Evolutionary conservation across 2,888 invertebrate species (phyloP).

Genomic region (Dryomyza anilis): DNA sequence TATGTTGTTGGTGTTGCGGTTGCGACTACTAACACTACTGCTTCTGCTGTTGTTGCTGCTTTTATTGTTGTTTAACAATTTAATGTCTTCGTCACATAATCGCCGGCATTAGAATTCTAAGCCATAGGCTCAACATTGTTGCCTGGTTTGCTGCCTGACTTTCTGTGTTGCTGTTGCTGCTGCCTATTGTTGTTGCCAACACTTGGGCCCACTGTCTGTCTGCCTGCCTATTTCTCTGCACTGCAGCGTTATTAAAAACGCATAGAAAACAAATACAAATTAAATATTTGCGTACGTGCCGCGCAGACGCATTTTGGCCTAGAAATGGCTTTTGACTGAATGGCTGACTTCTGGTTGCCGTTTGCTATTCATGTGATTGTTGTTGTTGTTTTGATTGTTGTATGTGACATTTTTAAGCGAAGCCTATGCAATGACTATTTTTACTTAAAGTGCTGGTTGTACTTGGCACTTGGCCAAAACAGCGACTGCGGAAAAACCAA

Average conservation of each 20-base stretch:
- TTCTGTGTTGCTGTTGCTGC: not conserved
- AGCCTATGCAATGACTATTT: no score
- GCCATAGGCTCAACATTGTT: not conserved
- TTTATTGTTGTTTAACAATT: not conserved
- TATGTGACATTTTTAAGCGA: no score
- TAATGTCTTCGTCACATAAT: no score
- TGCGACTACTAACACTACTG: slow-evolving; percentile 1
- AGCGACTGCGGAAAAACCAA: not conserved
- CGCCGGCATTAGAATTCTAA: no score
- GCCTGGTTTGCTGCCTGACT: slow-evolving; percentile 1
- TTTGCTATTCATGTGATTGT: no score
- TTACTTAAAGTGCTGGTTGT: no score
- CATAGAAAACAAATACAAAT: not conserved
- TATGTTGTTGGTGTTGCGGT: not conserved
- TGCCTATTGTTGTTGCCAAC: slow-evolving; percentile 17
- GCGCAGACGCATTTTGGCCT: slow-evolving; percentile 42
- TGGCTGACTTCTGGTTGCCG: no score
- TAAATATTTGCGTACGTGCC: slow-evolving; percentile 31
- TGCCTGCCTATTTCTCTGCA: slow-evolving; percentile 7
- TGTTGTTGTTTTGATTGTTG: no score
- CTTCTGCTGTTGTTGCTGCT: slow-evolving; percentile 16
- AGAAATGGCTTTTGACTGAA: slow-evolving; percentile 38
- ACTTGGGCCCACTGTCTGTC: not conserved
- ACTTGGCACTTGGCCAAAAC: not conserved
- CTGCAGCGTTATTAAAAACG: slow-evolving; percentile 25